Evolutionary conservation across 2,113 vertebrate species (phyloP).

Genomic region (Paracanthobrama guichenoti): DNA sequence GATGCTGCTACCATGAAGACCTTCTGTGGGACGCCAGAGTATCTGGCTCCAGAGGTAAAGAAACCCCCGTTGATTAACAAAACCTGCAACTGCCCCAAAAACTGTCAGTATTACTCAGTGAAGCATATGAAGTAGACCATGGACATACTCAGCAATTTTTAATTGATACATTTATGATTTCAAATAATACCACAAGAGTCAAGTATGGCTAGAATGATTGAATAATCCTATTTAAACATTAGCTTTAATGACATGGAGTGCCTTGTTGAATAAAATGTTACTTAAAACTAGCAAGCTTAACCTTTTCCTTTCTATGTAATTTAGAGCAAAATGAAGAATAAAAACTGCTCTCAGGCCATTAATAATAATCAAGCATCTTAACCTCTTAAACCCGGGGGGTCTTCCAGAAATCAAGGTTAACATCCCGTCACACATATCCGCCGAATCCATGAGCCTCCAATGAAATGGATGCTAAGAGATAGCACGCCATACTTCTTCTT

Average conservation of each 20-base stretch:
- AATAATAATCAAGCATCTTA: neutral
- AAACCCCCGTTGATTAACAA: constrained; percentile 17
- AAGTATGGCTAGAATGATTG: neutral
- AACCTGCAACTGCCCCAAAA: neutral
- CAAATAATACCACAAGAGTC: neutral
- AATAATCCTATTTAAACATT: neutral
- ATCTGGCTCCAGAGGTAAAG: constrained; percentile 93
- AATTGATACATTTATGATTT: neutral
- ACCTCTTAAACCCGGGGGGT: neutral
- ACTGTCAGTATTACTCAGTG: neutral
- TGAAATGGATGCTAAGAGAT: too few species aligned
- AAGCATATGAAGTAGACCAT: constrained; percentile 1
- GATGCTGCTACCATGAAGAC: constrained; percentile 99
- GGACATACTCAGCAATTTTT: neutral
- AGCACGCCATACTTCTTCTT: too few species aligned
- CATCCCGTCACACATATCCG: too few species aligned
- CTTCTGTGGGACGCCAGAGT: constrained; percentile 97
- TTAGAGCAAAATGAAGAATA: neutral
- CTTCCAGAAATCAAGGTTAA: too few species aligned
- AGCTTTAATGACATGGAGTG: neutral
- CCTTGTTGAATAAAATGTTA: neutral
- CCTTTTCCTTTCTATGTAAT: neutral
- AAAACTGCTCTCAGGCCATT: neutral
- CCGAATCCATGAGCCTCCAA: too few species aligned
- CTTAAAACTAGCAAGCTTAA: neutral